Evolutionary conservation across 2,113 vertebrate species (phyloP), one percentile per base, ranked within the genome.

Genomic region (Dasyornis broadbenti): DNA sequence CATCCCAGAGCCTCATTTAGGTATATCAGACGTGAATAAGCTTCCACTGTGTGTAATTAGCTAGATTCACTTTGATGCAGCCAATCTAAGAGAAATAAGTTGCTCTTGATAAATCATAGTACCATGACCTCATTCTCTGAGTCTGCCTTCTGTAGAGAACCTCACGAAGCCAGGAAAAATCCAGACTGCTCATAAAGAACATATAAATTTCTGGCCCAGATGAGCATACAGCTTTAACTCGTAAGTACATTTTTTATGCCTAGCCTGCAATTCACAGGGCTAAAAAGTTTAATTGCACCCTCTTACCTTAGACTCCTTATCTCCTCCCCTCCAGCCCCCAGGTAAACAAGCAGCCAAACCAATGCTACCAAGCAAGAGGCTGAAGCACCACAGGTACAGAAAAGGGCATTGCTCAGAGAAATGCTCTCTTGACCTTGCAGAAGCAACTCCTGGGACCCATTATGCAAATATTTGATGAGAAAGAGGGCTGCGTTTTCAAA

Each of bases 391-490:
- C 45, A 21, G 52, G 24, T 42, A 73, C 1, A 21, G 65, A 82
- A 70, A 66, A 66, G 49, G 35, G 35, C 27, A 83, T 6, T 42
- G 30, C 64, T 90, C 37, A 49, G 26, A 66, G 20, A 83, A 80
- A 64, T 22, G 6, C 22, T 44, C 56, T 79, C 70, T 33, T 91
- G 60, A 87, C 65, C 83, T 70, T 52, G 33, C 73, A 89, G 60
- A 28, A 80, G 60, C 47, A 78, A 59, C 40, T 33, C 37, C 83
- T 35, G 45, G 85, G 63, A 95, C n/a, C 40, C 27, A 72, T 15
- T 56, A 37, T 1, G 15, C 77, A 96, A 96, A 93, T 82, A 94
- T 73, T 95, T 71, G 69, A 86, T 79, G 68, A 85, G 69, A 83
- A 59, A 82, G 27, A 82, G 6, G n/a, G 21, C 39, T 54, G 40